Percentiles rank a stretch among this genome's conserved stretches.
phyloP scores from a whole-genome alignment of 2,888 invertebrate genomes.

The Cephus spinipes region DNA sequence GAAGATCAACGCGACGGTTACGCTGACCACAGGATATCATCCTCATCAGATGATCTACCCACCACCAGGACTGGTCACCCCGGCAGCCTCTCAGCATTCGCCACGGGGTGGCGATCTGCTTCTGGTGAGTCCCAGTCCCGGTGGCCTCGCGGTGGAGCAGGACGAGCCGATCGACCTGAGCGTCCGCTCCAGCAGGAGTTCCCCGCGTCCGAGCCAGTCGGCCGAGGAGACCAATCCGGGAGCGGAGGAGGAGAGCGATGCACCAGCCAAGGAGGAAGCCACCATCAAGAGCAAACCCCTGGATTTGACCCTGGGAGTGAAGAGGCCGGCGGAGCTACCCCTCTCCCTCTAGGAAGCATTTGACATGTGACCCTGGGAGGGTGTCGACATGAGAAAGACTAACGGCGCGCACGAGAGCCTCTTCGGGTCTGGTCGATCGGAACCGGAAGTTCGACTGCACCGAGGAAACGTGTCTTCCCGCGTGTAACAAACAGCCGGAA shows the following conservation, averaged over 20 bases:
- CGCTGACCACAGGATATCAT: slow-evolving; percentile 57
- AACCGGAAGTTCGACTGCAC: neutral
- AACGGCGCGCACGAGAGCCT: neutral
- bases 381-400: neutral
- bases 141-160: slow-evolving; percentile 65
- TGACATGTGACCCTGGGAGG: neutral
- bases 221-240: slow-evolving; percentile 24
- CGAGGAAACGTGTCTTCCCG: neutral
- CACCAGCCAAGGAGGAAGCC: slow-evolving; percentile 36
- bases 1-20: slow-evolving; percentile 61
- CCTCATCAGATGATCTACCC: slow-evolving; percentile 52
- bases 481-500: neutral
- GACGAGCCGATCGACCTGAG: slow-evolving; percentile 68
- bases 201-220: slow-evolving; percentile 46
- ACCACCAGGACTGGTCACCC: slow-evolving; percentile 55
- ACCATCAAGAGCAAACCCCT: slow-evolving; percentile 58
- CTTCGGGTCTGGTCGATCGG: neutral
- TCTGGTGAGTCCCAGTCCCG: slow-evolving; percentile 64
- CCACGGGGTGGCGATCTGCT: slow-evolving; percentile 62
- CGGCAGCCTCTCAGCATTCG: slow-evolving; percentile 55
- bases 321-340: slow-evolving; percentile 56
- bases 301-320: slow-evolving; percentile 58
- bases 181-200: slow-evolving; percentile 54
- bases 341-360: slow-evolving; percentile 39
- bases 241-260: slow-evolving; percentile 23